phyloP scores from a whole-genome alignment of 2,797 vertebrate species.

The Argentina silus region DNA sequence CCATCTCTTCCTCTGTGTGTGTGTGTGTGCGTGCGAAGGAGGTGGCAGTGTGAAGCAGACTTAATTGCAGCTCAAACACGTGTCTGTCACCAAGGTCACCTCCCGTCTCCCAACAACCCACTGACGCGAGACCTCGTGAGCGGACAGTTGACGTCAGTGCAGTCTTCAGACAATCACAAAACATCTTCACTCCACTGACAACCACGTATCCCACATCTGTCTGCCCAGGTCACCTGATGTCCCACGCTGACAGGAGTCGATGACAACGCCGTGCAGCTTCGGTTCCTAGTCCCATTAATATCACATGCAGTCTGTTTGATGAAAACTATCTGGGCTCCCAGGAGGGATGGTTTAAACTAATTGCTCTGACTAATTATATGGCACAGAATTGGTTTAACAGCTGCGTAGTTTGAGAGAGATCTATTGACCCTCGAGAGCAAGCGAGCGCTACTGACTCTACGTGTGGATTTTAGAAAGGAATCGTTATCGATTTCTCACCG shows the following conservation, averaged over 20 bases:
- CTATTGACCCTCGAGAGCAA: conserved; percentile 1
- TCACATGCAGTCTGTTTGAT: background rate
- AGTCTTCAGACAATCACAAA: conserved; percentile 6
- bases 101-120: conserved; percentile 11
- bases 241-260: background rate
- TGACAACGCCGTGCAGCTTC: background rate
- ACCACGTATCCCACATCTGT: background rate
- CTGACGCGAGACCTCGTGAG: background rate
- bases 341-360: background rate
- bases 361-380: conserved; percentile 12
- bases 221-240: background rate
- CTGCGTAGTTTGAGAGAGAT: background rate
- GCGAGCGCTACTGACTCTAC: background rate
- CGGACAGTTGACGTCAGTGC: conserved; percentile 36
- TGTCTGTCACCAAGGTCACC: conserved; percentile 22
- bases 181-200: conserved; percentile 33
- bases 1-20: background rate
- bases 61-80: conserved; percentile 40
- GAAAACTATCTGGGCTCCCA: conserved; percentile 5
- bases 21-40: background rate
- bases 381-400: conserved; percentile 6
- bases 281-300: background rate
- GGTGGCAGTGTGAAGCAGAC: conserved; percentile 19
- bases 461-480: background rate
- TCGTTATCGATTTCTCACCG: background rate